Evolutionary conservation across 2,888 invertebrate genomes (phyloP).

Genomic region (Folsomia candida): DNA sequence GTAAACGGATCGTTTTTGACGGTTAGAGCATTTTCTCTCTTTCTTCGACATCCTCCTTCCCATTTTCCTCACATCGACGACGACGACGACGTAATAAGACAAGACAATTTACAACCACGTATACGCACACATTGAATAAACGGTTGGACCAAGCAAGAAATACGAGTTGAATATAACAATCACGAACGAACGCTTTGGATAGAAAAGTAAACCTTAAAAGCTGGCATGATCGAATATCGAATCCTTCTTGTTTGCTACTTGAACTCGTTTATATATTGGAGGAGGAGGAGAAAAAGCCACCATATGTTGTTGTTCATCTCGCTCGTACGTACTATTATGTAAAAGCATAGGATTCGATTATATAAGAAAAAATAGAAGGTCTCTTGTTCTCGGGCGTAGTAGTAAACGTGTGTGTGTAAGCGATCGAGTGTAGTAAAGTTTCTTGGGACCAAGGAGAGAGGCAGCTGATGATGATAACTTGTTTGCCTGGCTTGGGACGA

Average conservation of each 20-base stretch:
- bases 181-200: not conserved
- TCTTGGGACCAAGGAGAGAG: not conserved
- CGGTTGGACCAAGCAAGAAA: no score
- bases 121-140: not conserved
- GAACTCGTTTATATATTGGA: no score
- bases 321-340: not conserved
- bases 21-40: not conserved
- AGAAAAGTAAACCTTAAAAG: not conserved
- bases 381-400: not conserved
- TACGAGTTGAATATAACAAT: not conserved
- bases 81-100: no score
- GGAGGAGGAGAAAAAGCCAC: not conserved
- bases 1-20: not conserved
- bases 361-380: not conserved
- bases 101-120: not conserved
- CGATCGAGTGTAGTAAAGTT: not conserved
- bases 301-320: not conserved
- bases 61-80: not conserved
- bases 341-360: not conserved
- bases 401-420: not conserved
- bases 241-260: no score
- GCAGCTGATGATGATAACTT: not conserved
- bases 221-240: no score
- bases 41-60: not conserved
- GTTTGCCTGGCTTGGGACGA: not conserved